A percentile compares a stretch with the other conserved stretches of the same genome.
These are phyloP conservation scores for Choloepus didactylus DNA, from an alignment of 2,797 vertebrate species.

Conservation along the genomic window DNA sequence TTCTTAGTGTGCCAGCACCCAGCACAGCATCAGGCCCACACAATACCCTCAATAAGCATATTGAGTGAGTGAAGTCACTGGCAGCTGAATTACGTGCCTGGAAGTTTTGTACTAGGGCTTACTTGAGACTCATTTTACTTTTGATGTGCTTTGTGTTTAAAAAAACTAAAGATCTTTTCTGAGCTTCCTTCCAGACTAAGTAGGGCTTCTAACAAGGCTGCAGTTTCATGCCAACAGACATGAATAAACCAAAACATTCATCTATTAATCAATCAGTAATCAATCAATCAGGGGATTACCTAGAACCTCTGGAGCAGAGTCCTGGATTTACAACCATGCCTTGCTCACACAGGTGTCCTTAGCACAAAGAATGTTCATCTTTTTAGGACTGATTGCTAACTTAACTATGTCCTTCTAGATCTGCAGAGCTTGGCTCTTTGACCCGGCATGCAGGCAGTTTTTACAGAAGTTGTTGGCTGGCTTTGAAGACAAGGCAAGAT, in stretches of 20 bases:
- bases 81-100: not conserved
- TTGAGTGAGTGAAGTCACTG: not conserved
- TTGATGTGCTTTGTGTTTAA: not conserved
- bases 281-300: not conserved
- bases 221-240: conserved; percentile 10
- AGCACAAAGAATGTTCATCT: not conserved
- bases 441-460: not conserved
- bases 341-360: not conserved
- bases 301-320: not conserved
- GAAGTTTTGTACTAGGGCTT: not conserved
- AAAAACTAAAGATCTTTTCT: not conserved
- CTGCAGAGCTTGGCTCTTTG: not conserved
- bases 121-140: not conserved
- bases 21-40: too few species aligned
- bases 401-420: not conserved
- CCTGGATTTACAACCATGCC: not conserved
- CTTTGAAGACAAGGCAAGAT: not conserved
- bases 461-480: not conserved
- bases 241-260: not conserved
- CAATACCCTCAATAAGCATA: too few species aligned
- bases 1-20: too few species aligned
- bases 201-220: not conserved
- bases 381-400: not conserved
- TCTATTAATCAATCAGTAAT: not conserved
- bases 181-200: not conserved